These are phyloP conservation scores for Coenonympha arcania DNA, from an alignment of 2,888 invertebrate genomes.

Conservation along the genomic window DNA sequence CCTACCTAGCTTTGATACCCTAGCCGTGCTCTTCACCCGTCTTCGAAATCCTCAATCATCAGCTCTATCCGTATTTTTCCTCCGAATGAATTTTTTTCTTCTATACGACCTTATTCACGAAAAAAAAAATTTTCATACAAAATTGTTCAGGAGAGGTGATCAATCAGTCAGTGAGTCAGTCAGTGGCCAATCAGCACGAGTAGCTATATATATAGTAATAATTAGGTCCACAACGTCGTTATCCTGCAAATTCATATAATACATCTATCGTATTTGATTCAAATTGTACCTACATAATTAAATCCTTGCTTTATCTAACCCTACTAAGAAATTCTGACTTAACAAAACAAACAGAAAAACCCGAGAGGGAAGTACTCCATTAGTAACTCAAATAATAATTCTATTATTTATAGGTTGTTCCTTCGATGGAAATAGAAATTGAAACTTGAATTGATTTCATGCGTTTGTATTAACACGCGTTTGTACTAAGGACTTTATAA, in stretches of 20 bases:
- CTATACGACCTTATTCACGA: no score
- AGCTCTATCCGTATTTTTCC: no score
- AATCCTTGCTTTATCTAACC: background rate
- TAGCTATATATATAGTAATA: no score
- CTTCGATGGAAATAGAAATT: constrained; percentile 1
- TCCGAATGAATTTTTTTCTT: no score
- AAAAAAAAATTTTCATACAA: no score
- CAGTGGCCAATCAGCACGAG: no score
- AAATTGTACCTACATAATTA: constrained; percentile 4
- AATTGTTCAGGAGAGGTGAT: no score
- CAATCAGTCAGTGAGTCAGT: no score
- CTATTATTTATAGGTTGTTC: constrained; percentile 2
- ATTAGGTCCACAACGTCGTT: background rate
- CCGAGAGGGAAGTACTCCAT: background rate
- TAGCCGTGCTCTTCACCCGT: no score
- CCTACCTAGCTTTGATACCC: no score
- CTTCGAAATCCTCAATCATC: no score
- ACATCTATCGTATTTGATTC: background rate
- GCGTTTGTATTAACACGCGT: background rate
- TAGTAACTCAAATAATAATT: constrained; percentile 7
- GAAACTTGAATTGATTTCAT: background rate
- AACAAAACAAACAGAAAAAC: constrained; percentile 3
- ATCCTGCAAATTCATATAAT: background rate
- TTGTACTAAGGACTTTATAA: no score
- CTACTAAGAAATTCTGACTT: constrained; percentile 3